A percentile compares a stretch with the other conserved stretches of the same genome.
Conservation (phyloP, 2,113 vertebrate species). For the Poeciliopsis occidentalis region DNA sequence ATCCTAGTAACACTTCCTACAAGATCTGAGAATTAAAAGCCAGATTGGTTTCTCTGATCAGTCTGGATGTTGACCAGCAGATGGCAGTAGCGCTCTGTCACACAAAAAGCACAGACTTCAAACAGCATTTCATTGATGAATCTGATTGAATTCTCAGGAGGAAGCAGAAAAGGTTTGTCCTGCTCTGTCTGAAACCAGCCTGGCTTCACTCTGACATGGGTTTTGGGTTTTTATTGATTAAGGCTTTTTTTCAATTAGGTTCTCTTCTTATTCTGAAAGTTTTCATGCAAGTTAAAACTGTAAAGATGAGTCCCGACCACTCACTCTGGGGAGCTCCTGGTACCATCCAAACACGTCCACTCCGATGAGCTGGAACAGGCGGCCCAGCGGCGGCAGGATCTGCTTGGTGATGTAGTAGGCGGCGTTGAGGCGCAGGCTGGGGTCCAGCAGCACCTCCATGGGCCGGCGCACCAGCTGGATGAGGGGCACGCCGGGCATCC, state of each 20-base stretch:
- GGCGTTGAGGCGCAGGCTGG: constrained; percentile 88
- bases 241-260: neutral
- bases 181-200: constrained; percentile 21
- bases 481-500: constrained; percentile 90
- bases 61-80: constrained; percentile 51
- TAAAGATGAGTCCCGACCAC: constrained; percentile 25
- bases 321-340: constrained; percentile 93
- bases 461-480: constrained; percentile 94
- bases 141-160: constrained; percentile 26
- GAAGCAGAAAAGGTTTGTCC: constrained; percentile 23
- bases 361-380: constrained; percentile 93
- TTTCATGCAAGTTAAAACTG: neutral
- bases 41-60: too few species aligned
- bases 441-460: constrained; percentile 89
- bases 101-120: neutral
- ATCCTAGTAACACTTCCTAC: too few species aligned
- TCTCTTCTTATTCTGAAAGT: neutral
- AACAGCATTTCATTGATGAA: constrained; percentile 3
- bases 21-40: too few species aligned
- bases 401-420: constrained; percentile 97
- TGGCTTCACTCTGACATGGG: neutral
- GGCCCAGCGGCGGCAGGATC: constrained; percentile 91
- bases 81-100: constrained; percentile 25
- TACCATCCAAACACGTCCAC: constrained; percentile 97
- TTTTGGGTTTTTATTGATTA: neutral